These are phyloP conservation scores for Propithecus perrieri DNA, from an alignment of 2,797 vertebrate genomes.

Conservation along the genomic window DNA sequence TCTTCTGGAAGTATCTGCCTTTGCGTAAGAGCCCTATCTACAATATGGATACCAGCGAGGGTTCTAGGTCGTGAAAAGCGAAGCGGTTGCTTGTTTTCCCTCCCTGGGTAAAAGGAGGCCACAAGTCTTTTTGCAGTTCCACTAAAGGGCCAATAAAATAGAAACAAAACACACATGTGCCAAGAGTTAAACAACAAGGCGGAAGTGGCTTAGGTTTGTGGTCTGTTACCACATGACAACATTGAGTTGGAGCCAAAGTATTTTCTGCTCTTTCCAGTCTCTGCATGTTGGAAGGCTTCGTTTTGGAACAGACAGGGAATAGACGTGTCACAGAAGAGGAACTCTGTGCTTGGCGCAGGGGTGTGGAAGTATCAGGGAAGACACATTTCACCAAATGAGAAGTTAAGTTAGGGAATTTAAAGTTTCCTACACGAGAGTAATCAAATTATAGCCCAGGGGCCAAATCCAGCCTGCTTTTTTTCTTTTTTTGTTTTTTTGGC, in stretches of 20 bases:
- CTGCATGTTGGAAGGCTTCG: constrained; percentile 8
- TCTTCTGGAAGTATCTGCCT: not conserved
- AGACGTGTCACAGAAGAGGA: not conserved
- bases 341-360: not conserved
- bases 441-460: not conserved
- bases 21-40: not conserved
- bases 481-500: not conserved
- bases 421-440: not conserved
- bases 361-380: not conserved
- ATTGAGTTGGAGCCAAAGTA: constrained; percentile 57
- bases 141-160: constrained; percentile 69
- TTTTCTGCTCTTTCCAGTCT: constrained; percentile 57
- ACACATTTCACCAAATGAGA: not conserved
- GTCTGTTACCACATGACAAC: constrained; percentile 66
- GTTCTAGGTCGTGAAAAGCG: not conserved
- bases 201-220: constrained; percentile 70
- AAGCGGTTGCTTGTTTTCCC: constrained; percentile 36
- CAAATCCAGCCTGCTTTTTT: not conserved
- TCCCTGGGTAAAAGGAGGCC: constrained; percentile 35
- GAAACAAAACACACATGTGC: constrained; percentile 70
- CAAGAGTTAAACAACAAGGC: constrained; percentile 69
- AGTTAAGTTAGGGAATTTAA: not conserved
- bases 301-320: not conserved
- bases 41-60: not conserved
- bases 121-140: constrained; percentile 51